Conservation (phyloP, 2,888 invertebrate genomes). For the Pantelozetes paolii region DNA sequence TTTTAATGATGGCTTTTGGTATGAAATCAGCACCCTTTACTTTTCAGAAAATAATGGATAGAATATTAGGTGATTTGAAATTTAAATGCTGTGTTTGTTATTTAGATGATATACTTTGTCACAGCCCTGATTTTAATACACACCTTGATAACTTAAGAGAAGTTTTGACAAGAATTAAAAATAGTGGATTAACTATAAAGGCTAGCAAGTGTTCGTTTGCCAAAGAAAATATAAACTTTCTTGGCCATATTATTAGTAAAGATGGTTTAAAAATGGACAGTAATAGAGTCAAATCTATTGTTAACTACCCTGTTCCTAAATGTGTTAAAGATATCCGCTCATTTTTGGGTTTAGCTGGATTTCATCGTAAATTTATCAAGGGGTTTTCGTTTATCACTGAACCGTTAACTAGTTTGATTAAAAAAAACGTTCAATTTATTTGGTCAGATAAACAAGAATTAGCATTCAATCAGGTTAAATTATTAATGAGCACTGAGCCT, state of each 20-base stretch:
- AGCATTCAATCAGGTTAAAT: conserved; percentile 1
- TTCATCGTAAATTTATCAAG: background rate
- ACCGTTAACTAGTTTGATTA: background rate
- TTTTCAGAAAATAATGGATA: background rate
- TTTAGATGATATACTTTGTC: background rate
- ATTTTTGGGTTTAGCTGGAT: background rate
- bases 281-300: background rate
- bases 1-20: conserved; percentile 22
- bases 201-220: background rate
- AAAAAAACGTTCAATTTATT: background rate
- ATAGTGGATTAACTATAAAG: background rate
- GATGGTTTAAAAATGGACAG: background rate
- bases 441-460: conserved; percentile 10
- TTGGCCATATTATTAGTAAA: background rate
- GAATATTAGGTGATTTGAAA: background rate
- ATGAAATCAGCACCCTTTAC: background rate
- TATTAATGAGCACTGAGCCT: background rate
- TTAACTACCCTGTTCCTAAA: background rate
- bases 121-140: background rate
- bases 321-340: background rate
- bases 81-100: background rate
- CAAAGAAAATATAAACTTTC: background rate
- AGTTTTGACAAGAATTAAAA: background rate
- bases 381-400: background rate
- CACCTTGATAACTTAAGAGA: background rate